Percentiles rank a stretch among this genome's conserved stretches.
Conservation (phyloP, 1,140 invertebrate species). For the Stegodyphus dumicola region DNA sequence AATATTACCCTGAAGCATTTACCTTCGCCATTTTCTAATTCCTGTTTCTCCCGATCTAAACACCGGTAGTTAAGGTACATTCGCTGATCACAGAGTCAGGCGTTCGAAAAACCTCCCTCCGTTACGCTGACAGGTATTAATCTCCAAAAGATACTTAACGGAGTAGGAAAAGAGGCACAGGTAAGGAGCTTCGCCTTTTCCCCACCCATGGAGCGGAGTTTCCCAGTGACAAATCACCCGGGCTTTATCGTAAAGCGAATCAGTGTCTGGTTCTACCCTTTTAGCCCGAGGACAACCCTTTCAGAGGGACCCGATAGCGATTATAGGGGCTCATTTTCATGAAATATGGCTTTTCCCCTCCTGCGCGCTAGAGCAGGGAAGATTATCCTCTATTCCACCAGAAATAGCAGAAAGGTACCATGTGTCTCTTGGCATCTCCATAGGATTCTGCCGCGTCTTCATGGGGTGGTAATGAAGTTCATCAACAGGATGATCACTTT, state of each 20-base stretch:
- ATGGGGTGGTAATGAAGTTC: not conserved
- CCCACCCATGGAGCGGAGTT: no score
- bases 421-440: not conserved
- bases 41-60: no score
- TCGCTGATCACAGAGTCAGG: no score
- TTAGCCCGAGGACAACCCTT: conserved; percentile 41
- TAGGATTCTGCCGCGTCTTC: not conserved
- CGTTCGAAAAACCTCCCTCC: no score
- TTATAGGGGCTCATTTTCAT: conserved; percentile 30
- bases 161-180: no score
- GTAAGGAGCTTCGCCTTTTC: no score
- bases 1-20: no score
- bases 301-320: conserved; percentile 9
- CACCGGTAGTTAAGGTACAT: no score
- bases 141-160: no score
- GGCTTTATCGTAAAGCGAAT: conserved; percentile 9
- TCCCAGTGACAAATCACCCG: conserved; percentile 10
- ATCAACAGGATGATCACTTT: no score
- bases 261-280: conserved; percentile 33
- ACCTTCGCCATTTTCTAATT: no score
- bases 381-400: not conserved
- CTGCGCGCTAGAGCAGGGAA: not conserved
- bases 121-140: no score
- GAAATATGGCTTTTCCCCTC: conserved; percentile 19
- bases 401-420: conserved; percentile 4